Evolutionary conservation across 2,113 vertebrate species (phyloP).

Genomic region (Equus quagga): DNA sequence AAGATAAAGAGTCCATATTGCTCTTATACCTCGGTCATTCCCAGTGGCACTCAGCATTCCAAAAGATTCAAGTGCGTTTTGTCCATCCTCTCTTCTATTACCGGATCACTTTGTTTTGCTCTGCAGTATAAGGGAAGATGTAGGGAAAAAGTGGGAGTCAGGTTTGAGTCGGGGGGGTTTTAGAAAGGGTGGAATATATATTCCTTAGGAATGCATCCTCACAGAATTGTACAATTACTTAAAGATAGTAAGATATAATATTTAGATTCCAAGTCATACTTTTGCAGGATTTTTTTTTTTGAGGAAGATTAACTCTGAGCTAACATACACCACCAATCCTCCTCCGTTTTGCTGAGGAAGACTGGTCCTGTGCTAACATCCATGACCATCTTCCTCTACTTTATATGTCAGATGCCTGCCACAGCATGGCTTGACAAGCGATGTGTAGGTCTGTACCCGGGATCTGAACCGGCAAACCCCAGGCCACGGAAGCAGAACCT

Average conservation of each 20-base stretch:
- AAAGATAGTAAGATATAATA: neutral
- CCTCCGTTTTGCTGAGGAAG: no score
- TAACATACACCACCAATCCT: no score
- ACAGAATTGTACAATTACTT: neutral
- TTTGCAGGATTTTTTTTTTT: neutral
- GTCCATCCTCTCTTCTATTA: neutral
- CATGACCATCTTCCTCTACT: no score
- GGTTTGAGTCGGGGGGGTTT: neutral
- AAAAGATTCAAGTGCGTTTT: neutral
- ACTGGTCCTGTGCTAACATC: no score
- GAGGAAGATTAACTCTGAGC: no score
- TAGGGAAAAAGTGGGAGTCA: neutral
- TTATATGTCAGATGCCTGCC: no score
- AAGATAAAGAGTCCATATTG: neutral
- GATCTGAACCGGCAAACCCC: no score
- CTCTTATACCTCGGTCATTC: neutral
- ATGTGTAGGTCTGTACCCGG: no score
- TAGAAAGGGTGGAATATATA: neutral
- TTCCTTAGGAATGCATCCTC: neutral
- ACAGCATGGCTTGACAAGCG: no score
- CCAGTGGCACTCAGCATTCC: neutral
- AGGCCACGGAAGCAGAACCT: no score
- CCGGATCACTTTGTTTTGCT: neutral
- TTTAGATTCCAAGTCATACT: neutral
- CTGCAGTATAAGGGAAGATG: neutral